A percentile compares a stretch with the other conserved stretches of the same genome.
phyloP scores from a whole-genome alignment of 2,888 invertebrate species.

The Nemoura dubitans region DNA sequence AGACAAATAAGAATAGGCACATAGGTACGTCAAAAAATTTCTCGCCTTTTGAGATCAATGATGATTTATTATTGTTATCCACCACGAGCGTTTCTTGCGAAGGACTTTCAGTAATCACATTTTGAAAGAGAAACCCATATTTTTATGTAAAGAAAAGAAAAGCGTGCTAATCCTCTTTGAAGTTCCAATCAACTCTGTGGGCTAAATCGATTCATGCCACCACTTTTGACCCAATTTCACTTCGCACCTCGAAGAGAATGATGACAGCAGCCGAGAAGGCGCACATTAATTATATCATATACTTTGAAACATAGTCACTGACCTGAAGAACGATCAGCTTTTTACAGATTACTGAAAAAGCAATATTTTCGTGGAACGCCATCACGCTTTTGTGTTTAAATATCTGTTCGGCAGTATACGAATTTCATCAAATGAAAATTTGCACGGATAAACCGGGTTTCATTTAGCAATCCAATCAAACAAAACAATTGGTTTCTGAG shows the following conservation, averaged over 20 bases:
- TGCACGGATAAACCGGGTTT: no score
- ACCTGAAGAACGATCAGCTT: neutral
- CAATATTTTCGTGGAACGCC: no score
- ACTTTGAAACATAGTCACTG: neutral
- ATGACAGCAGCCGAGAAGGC: neutral
- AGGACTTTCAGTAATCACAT: neutral
- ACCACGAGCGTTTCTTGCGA: neutral
- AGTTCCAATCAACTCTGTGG: neutral
- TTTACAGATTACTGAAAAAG: no score
- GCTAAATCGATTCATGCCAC: neutral
- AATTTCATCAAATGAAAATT: no score
- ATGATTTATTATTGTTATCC: neutral
- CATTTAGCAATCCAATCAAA: no score
- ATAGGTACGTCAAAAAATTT: neutral
- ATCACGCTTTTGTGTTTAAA: no score
- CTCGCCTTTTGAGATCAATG: constrained; percentile 1
- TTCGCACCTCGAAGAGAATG: neutral
- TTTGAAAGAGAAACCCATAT: neutral
- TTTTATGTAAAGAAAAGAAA: neutral
- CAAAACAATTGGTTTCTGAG: no score
- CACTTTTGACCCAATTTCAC: neutral
- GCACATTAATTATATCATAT: no score
- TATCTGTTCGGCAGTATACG: no score
- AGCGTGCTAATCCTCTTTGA: neutral
- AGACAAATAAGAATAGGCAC: no score